A percentile compares a stretch with the other conserved stretches of the same genome.
Conservation (phyloP, 30 jellyfish, hydroid and myxozoan genomes). For the Hydractinia echinata region DNA sequence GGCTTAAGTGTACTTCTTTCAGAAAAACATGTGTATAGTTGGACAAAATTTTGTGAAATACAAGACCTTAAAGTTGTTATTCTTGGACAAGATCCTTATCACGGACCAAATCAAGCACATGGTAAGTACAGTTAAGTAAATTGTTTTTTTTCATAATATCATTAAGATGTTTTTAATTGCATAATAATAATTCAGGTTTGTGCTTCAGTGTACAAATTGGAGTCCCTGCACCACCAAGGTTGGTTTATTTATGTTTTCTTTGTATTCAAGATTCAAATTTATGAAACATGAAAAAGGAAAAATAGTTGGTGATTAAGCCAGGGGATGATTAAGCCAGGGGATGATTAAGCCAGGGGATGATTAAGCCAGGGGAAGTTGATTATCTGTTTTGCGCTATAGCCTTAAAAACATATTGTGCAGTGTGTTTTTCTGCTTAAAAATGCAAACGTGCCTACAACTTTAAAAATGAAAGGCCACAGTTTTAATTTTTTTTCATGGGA, state of each 20-base stretch:
- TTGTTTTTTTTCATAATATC: background rate
- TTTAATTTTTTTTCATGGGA: too few species aligned
- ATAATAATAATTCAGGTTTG: slow-evolving; percentile 52
- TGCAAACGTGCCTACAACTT: too few species aligned
- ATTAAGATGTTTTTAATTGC: background rate
- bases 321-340: too few species aligned
- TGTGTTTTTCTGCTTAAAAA: too few species aligned
- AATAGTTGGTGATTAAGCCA: too few species aligned
- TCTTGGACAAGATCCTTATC: slow-evolving; percentile 99
- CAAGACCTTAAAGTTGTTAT: slow-evolving; percentile 87
- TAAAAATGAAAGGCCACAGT: too few species aligned
- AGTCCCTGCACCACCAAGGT: slow-evolving; percentile 98
- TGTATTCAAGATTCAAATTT: too few species aligned
- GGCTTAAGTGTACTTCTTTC: background rate
- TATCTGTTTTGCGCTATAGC: too few species aligned
- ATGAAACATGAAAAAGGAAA: too few species aligned
- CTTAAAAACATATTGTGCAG: too few species aligned
- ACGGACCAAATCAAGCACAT: slow-evolving; percentile 99
- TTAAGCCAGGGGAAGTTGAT: too few species aligned
- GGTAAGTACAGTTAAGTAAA: slow-evolving; percentile 35
- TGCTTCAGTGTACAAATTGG: slow-evolving; percentile 94
- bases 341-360: too few species aligned
- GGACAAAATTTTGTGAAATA: slow-evolving; percentile 72
- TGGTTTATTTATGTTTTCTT: background rate
- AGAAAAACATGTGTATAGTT: slow-evolving; percentile 77